Percentiles rank a stretch among this genome's conserved stretches.
Conservation (phyloP, 2,888 invertebrate genomes). For the Cyrtodaria siliqua region DNA sequence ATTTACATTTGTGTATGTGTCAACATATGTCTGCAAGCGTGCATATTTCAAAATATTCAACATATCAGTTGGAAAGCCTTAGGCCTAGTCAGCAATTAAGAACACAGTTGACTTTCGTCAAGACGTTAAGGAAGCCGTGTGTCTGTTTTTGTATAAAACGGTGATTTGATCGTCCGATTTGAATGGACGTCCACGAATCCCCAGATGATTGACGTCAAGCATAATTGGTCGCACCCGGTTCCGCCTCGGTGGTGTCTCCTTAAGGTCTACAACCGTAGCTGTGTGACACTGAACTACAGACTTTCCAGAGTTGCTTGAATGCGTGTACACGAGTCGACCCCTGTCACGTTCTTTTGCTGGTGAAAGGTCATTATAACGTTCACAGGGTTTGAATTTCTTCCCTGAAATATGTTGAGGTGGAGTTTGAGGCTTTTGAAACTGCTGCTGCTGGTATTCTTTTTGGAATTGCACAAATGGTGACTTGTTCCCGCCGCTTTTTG, state of each 20-base stretch:
- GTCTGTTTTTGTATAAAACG: constrained; percentile 37
- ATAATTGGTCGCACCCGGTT: constrained; percentile 31
- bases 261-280: constrained; percentile 39
- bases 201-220: constrained; percentile 55
- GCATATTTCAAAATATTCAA: no score
- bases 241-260: constrained; percentile 16
- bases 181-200: constrained; percentile 49
- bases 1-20: no score
- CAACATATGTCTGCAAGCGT: no score
- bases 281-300: constrained; percentile 21
- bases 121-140: constrained; percentile 16
- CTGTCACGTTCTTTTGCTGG: constrained; percentile 26
- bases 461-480: constrained; percentile 41
- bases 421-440: constrained; percentile 20
- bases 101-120: no score
- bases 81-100: no score
- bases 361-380: constrained; percentile 33
- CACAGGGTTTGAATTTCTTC: constrained; percentile 34
- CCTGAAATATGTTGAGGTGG: no score
- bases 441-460: constrained; percentile 27
- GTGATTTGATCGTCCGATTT: constrained; percentile 38
- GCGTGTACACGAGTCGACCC: constrained; percentile 34
- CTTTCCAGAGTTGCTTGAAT: constrained; percentile 8
- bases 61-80: no score
- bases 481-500: constrained; percentile 32